Conservation (phyloP, 2,888 invertebrate species). For the Oeneis ivallda region DNA sequence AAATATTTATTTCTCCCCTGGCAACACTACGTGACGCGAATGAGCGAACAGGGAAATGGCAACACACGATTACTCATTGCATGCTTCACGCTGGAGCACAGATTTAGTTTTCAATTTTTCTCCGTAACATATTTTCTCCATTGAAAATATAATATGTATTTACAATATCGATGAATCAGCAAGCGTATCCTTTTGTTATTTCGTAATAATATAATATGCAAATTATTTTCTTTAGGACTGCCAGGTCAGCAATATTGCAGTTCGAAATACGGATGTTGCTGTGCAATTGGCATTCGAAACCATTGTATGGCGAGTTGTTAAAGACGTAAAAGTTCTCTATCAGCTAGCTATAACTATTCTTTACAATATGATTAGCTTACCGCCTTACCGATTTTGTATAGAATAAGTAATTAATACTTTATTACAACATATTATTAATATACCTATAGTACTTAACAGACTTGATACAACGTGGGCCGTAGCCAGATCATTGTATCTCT, state of each 20-base stretch:
- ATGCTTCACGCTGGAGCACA: conserved; percentile 42
- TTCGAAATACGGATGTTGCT: too few species aligned
- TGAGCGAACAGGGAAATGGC: conserved; percentile 45
- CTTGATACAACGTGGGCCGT: too few species aligned
- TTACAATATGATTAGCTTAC: too few species aligned
- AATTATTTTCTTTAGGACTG: too few species aligned
- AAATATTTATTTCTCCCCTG: conserved; percentile 75
- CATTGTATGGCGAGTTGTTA: too few species aligned
- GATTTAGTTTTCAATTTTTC: conserved; percentile 42
- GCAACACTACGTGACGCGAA: conserved; percentile 71
- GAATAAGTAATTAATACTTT: too few species aligned
- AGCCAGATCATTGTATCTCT: too few species aligned
- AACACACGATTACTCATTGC: conserved; percentile 60
- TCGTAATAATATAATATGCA: not conserved
- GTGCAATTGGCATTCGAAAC: too few species aligned
- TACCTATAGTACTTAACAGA: too few species aligned
- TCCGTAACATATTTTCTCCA: not conserved
- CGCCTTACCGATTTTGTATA: not conserved
- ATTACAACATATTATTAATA: too few species aligned
- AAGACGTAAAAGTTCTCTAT: too few species aligned
- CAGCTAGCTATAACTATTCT: too few species aligned
- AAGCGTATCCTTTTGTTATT: not conserved
- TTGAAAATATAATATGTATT: not conserved
- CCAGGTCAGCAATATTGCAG: not conserved
- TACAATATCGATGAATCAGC: not conserved